Evolutionary conservation across 1,140 invertebrate species (phyloP).

Genomic region (Bombus affinis): DNA sequence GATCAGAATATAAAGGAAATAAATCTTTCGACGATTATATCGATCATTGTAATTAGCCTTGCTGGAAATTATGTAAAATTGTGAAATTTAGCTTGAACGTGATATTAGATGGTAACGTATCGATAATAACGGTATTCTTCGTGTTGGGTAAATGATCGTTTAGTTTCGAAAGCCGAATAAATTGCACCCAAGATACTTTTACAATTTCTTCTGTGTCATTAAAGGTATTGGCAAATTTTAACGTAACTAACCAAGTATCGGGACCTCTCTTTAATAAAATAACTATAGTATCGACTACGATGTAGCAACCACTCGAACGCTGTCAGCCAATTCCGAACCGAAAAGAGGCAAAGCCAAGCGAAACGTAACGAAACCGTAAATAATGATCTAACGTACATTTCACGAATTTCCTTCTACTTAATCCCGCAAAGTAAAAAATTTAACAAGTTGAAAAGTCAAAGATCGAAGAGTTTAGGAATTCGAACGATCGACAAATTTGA

Average conservation of each 20-base stretch:
- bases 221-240: slow-evolving; percentile 18
- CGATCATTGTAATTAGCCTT: background rate
- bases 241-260: background rate
- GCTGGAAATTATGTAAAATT: background rate
- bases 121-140: slow-evolving; percentile 11
- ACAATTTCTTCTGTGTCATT: slow-evolving; percentile 7
- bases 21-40: background rate
- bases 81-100: background rate
- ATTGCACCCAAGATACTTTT: background rate
- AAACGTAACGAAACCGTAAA: background rate
- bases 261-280: background rate
- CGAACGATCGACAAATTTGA: no score
- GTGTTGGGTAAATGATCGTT: background rate
- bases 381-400: no score
- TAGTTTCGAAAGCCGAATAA: slow-evolving; percentile 13
- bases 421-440: no score
- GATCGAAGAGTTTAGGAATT: background rate
- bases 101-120: background rate
- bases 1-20: background rate
- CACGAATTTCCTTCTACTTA: background rate
- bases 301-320: background rate
- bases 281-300: background rate
- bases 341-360: background rate
- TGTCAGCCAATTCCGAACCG: no score
- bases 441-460: background rate